A percentile compares a stretch with the other conserved stretches of the same genome.
These are phyloP conservation scores for Slavum lentiscoides DNA, from an alignment of 2,888 invertebrate species.

Conservation along the genomic window DNA sequence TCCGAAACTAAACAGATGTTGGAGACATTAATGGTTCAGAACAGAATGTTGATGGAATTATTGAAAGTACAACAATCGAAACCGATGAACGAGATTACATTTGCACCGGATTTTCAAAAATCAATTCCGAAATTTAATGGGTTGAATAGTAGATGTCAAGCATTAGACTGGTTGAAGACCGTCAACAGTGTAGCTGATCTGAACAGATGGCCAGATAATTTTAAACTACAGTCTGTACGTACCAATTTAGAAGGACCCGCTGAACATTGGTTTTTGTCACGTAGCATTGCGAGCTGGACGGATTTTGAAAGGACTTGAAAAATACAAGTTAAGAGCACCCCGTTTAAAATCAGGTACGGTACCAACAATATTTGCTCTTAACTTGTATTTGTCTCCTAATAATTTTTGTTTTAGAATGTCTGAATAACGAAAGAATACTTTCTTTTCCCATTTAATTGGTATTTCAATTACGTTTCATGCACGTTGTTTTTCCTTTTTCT, in stretches of 20 bases:
- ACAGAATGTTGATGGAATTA: neutral
- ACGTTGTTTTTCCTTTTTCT: no score
- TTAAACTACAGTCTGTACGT: neutral
- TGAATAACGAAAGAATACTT: no score
- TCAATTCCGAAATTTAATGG: no score
- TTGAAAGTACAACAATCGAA: neutral
- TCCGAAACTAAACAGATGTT: neutral
- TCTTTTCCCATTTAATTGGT: no score
- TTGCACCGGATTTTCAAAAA: no score
- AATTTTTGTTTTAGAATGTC: slow-evolving; percentile 5
- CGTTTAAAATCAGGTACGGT: slow-evolving; percentile 10
- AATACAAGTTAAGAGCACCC: neutral
- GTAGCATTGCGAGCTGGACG: neutral
- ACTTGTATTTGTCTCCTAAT: slow-evolving; percentile 3
- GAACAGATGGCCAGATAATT: neutral
- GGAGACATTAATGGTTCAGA: neutral
- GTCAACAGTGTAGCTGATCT: no score
- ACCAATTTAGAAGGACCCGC: slow-evolving; percentile 7
- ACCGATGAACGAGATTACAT: no score
- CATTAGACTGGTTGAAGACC: no score
- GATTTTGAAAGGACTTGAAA: slow-evolving; percentile 8
- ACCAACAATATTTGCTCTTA: slow-evolving; percentile 15
- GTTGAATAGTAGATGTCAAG: no score
- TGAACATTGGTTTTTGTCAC: neutral
- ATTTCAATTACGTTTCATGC: no score